These are phyloP conservation scores for Anseranas semipalmata DNA, from an alignment of 2,113 vertebrate genomes.

Conservation along the genomic window DNA sequence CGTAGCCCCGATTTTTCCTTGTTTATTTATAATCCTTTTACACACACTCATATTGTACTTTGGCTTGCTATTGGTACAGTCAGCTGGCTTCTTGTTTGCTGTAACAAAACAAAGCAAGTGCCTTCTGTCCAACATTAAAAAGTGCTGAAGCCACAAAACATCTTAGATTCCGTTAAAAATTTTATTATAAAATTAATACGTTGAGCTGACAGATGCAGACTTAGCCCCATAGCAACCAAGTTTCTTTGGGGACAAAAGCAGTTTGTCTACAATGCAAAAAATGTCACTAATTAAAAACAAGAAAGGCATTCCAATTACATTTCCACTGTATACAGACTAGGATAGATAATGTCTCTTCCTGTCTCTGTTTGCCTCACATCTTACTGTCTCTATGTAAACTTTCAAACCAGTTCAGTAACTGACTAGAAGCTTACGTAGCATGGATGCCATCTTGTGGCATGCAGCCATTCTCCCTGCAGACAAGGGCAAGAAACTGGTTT, in stretches of 20 bases:
- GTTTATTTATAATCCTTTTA: background rate
- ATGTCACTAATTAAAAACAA: background rate
- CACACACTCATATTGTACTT: background rate
- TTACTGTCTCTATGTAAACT: background rate
- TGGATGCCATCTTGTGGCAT: conserved; percentile 14
- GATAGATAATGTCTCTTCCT: background rate
- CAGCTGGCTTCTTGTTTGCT: background rate
- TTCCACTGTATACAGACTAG: background rate
- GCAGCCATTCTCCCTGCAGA: background rate
- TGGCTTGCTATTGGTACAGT: background rate
- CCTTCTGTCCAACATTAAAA: background rate
- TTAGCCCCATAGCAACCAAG: background rate
- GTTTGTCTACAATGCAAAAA: background rate
- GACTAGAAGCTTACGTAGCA: background rate
- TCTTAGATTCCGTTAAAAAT: background rate
- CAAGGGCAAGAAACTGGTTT: background rate
- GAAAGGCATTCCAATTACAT: background rate
- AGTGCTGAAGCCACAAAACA: background rate
- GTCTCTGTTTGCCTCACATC: background rate
- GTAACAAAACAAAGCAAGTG: background rate
- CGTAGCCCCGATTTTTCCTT: background rate
- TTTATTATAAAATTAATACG: background rate
- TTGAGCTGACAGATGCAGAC: background rate
- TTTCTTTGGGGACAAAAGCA: background rate
- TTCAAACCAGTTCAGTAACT: background rate